Conservation (phyloP, 2,797 vertebrate species). For the Scolopax bukidnonensis region DNA sequence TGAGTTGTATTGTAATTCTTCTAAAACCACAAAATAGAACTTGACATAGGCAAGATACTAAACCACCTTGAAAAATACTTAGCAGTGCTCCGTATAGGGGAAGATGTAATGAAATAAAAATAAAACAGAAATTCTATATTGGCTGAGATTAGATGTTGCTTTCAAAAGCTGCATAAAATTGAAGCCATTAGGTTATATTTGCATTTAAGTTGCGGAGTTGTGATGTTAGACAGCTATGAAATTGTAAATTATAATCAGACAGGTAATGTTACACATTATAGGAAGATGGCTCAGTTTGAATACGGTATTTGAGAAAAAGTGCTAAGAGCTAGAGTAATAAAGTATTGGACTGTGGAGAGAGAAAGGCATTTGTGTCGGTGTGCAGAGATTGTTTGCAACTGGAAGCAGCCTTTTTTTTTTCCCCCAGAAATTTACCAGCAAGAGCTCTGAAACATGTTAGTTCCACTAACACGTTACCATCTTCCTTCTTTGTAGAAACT, state of each 20-base stretch:
- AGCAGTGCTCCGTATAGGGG: not conserved
- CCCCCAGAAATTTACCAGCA: not conserved
- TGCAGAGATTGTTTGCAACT: not conserved
- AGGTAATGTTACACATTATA: not conserved
- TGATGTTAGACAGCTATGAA: slow-evolving; percentile 12
- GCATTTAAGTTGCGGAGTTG: slow-evolving; percentile 9
- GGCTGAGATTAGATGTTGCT: not conserved
- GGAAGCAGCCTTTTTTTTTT: not conserved
- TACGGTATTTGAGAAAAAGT: not conserved
- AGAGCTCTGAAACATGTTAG: not conserved
- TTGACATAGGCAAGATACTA: not conserved
- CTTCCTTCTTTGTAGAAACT: not conserved
- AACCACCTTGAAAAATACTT: not conserved
- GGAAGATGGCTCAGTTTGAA: slow-evolving; percentile 23
- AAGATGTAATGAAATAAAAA: slow-evolving; percentile 28
- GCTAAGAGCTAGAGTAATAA: slow-evolving; percentile 2
- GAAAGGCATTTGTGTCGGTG: not conserved
- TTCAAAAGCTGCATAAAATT: slow-evolving; percentile 25
- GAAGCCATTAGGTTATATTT: slow-evolving; percentile 38
- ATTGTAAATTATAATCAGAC: slow-evolving; percentile 37
- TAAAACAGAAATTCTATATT: not conserved
- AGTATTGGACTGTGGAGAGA: not conserved
- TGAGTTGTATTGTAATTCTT: not conserved
- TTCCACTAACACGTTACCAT: not conserved
- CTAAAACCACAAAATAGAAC: not conserved